Base-by-base conservation (phyloP, 2,888 invertebrate species). In the Tridacna gigas region DNA sequence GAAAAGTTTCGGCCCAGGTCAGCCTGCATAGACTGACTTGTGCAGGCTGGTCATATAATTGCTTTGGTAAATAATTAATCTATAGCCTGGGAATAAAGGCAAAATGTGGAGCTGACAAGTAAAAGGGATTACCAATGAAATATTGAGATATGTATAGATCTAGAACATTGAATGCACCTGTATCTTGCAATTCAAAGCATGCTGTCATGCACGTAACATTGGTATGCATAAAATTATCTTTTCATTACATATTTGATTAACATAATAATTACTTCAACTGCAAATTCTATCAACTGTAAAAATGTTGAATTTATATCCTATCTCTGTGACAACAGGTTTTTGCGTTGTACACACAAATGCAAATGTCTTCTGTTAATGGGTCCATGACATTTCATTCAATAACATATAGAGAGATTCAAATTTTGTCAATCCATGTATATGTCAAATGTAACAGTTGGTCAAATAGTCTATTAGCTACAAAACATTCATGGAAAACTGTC, bases 221-320 rank as follows among this genome's bases (percentile, higher is more conserved):
- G 60, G n/a, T 20, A 60, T 60, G 60, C 18, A 60, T 60, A 20
- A 60, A 60, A n/a, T 60, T 20, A 60, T 60, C 60, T 4, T 60
- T 60, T n/a, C 18, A 20, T 60, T 60, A 20, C 60, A 51, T 13
- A 51, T 12, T 51, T 51, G 60, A 60, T 60, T 60, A 20, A 60
- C 60, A 60, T 60, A 60, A 60, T 60, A 60, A 60, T 60, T 60
- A 60, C 60, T 60, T 60, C 60, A 60, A 60, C 18, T 60, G 37
- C 37, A 20, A 60, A n/a, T 60, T 60, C n/a, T 60, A 60, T 60
- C 18, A n/a, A 60, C 60, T 60, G 60, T n/a, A 60, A 60, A 60
- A 60, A 60, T 60, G 60, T 60, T n/a, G n/a, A 60, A 20, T 60
- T 60, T 60, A n/a, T 60, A 60, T 60, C 60, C 60, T 60, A n/a